Evolutionary conservation across 1,140 invertebrate genomes (phyloP).

Genomic region (Diorhabda sublineata): DNA sequence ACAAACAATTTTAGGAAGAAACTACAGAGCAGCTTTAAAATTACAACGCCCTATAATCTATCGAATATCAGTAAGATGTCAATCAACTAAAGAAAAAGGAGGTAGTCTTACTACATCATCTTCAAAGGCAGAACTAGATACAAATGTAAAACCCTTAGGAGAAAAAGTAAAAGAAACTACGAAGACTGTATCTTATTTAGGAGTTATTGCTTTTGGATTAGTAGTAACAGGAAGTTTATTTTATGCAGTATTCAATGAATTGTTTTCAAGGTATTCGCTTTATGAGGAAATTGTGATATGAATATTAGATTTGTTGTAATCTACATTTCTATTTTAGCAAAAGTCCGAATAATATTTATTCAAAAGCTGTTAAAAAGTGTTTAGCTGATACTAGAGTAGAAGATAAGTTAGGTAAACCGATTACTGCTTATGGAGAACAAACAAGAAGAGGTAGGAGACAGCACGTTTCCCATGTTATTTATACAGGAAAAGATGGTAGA

Average conservation of each 20-base stretch:
- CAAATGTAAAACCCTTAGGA: slow-evolving; percentile 60
- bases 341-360: slow-evolving; percentile 81
- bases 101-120: slow-evolving; percentile 15
- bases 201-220: slow-evolving; percentile 73
- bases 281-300: neutral
- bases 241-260: slow-evolving; percentile 76
- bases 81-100: slow-evolving; percentile 14
- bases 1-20: slow-evolving; percentile 6
- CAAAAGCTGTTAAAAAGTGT: slow-evolving; percentile 70
- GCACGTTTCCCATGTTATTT: slow-evolving; percentile 66
- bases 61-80: slow-evolving; percentile 5
- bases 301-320: neutral
- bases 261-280: slow-evolving; percentile 62
- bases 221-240: slow-evolving; percentile 75
- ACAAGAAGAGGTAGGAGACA: slow-evolving; percentile 69
- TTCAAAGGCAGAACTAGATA: slow-evolving; percentile 39
- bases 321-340: slow-evolving; percentile 47
- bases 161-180: slow-evolving; percentile 82
- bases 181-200: slow-evolving; percentile 76
- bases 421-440: slow-evolving; percentile 84
- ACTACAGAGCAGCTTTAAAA: neutral
- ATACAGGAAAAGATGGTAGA: slow-evolving; percentile 67
- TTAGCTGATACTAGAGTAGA: slow-evolving; percentile 62
- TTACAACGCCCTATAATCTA: slow-evolving; percentile 1
- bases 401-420: slow-evolving; percentile 76